Evolutionary conservation across 2,797 vertebrate genomes (phyloP), one percentile per base, ranked within the genome.

Genomic region (Halcyon badia): DNA sequence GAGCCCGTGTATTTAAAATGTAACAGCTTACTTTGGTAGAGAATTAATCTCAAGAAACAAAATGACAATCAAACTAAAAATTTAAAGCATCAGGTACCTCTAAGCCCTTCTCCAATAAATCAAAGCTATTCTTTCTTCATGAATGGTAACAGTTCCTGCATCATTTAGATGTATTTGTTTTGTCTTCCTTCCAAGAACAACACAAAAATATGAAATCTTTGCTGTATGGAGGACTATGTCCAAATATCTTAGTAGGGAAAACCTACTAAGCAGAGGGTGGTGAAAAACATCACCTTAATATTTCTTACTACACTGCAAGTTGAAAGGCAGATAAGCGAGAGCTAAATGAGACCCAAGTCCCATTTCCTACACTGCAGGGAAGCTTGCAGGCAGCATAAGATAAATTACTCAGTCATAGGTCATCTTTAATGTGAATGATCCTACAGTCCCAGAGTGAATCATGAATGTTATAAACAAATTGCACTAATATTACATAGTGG

Each of bases 341-440:
- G 30, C 33, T 84, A 78, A 76, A 72, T 2, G 14, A 26, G 28
- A 44, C 56, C 31, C n/a, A 39, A 54, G 76, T 72, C 30, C 37
- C 30, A 52, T 77, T 91, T 91, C 54, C 70, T 84, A 85, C 57
- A 44, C 60, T 42, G 44, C 52, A 90, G 86, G 60, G 35, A 90
- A 73, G 60, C 72, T 57, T 72, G 46, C 58, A 77, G 83, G 68
- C 70, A 83, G 33, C 24, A 20, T 20, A 90, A 90, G 87, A 91
- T 90, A 85, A 90, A 91, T 79, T 66, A 16, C 57, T 80, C n/a
- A 75, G 64, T 69, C 75, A 80, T 7, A 91, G 89, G 82, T 90
- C 81, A 83, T 89, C 91, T 91, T 78, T 69, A 80, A 87, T 84
- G 20, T 84, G 72, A 94, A 61, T 58, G 66, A 94, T 79, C 88